Conservation (phyloP, 2,888 invertebrate species). For the Orthonevra nobilis region DNA sequence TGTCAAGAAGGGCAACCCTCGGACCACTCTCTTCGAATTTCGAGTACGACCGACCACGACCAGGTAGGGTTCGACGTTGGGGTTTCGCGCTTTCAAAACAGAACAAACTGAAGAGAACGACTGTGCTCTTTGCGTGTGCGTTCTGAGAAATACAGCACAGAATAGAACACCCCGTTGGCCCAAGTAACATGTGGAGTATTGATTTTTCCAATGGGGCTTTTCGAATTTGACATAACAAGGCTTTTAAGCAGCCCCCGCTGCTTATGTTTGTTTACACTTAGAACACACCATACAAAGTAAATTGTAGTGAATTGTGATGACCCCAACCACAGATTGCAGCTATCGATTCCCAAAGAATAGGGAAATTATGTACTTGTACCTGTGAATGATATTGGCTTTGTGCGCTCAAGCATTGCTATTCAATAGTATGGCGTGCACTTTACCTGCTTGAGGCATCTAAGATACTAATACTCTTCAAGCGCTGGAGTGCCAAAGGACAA, state of each 20-base stretch:
- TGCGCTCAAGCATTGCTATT: conserved; percentile 43
- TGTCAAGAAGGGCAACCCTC: conserved; percentile 68
- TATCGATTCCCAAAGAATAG: conserved; percentile 17
- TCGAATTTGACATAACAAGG: conserved; percentile 6
- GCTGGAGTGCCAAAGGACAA: neutral
- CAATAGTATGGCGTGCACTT: conserved; percentile 62
- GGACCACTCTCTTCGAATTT: conserved; percentile 61
- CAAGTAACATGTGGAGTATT: conserved; percentile 41
- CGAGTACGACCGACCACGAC: conserved; percentile 66
- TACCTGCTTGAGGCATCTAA: conserved; percentile 56
- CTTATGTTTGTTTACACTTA: conserved; percentile 45
- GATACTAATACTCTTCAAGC: conserved; percentile 58
- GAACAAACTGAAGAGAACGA: conserved; percentile 48
- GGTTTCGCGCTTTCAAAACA: conserved; percentile 31
- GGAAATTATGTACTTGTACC: conserved; percentile 10
- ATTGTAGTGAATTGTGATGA: conserved; percentile 22
- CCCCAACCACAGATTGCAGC: no score
- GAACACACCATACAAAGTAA: conserved; percentile 16
- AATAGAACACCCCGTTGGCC: conserved; percentile 1
- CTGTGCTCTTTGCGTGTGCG: conserved; percentile 68
- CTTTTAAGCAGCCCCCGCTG: conserved; percentile 18
- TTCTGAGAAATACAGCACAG: conserved; percentile 33
- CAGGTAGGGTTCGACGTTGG: conserved; percentile 56
- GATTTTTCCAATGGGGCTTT: conserved; percentile 47
- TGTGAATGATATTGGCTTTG: conserved; percentile 42